Evolutionary conservation across 1,140 invertebrate genomes (phyloP).

Genomic region (Anoplolepis gracilipes): DNA sequence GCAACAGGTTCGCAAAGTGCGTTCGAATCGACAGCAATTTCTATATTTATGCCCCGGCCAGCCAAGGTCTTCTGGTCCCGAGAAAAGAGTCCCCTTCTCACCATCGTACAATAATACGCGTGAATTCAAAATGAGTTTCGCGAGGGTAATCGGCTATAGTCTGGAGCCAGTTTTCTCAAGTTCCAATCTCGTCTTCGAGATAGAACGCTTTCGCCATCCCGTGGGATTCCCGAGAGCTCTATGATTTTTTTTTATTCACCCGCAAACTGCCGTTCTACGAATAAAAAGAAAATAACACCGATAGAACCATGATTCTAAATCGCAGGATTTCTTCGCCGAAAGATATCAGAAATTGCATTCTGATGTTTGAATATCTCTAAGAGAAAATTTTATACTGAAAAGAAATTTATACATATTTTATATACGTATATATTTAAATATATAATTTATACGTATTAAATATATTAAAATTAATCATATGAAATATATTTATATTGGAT

Average conservation of each 20-base stretch:
- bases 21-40: slow-evolving; percentile 47
- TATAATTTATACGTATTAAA: too few species aligned
- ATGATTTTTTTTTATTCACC: slow-evolving; percentile 14
- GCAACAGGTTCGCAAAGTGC: slow-evolving; percentile 10
- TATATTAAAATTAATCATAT: too few species aligned
- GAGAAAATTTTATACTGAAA: background rate
- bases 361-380: background rate
- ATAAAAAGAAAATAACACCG: background rate
- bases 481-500: too few species aligned
- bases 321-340: background rate
- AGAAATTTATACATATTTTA: background rate
- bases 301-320: slow-evolving; percentile 20
- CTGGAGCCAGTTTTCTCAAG: slow-evolving; percentile 55
- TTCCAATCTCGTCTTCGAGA: slow-evolving; percentile 34
- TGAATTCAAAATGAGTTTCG: slow-evolving; percentile 29
- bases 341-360: background rate
- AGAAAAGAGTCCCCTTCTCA: background rate
- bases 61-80: background rate
- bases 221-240: background rate
- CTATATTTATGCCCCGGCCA: slow-evolving; percentile 10
- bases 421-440: too few species aligned
- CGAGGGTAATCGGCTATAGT: background rate
- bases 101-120: slow-evolving; percentile 18
- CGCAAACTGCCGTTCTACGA: too few species aligned
- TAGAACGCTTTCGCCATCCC: background rate